phyloP scores from a whole-genome alignment of 2,888 invertebrate species.

The Megalurothrips usitatus region DNA sequence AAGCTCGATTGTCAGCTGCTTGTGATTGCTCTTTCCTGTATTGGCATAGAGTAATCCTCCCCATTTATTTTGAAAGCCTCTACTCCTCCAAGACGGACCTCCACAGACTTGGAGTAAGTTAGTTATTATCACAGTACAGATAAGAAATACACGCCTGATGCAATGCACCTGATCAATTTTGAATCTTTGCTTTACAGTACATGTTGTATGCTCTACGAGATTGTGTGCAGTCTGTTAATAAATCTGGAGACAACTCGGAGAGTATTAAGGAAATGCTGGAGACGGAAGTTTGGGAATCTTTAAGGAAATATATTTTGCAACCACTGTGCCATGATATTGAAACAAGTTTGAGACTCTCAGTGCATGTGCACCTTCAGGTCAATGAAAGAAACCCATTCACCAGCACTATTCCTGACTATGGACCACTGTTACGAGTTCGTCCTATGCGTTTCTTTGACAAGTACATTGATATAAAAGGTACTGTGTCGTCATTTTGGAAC shows the following conservation, averaged over 20 bases:
- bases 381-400: slow-evolving; percentile 54
- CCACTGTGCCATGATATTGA: slow-evolving; percentile 84
- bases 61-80: slow-evolving; percentile 69
- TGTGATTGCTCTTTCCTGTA: slow-evolving; percentile 74
- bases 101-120: slow-evolving; percentile 55
- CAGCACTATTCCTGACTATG: slow-evolving; percentile 62
- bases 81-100: slow-evolving; percentile 63
- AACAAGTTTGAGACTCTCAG: slow-evolving; percentile 85
- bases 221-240: background rate
- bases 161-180: background rate
- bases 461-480: slow-evolving; percentile 61
- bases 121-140: slow-evolving; percentile 38
- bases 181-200: background rate
- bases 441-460: slow-evolving; percentile 54
- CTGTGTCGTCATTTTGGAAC: background rate
- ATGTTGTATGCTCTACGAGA: slow-evolving; percentile 47
- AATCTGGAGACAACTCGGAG: background rate
- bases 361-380: slow-evolving; percentile 80
- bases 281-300: slow-evolving; percentile 43
- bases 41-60: slow-evolving; percentile 74
- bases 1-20: slow-evolving; percentile 54
- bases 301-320: slow-evolving; percentile 58
- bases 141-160: slow-evolving; percentile 1
- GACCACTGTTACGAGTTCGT: slow-evolving; percentile 56
- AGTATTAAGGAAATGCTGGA: slow-evolving; percentile 31